Evolutionary conservation across 2,797 vertebrate genomes (phyloP).

Genomic region (Rhodeus uyekii): DNA sequence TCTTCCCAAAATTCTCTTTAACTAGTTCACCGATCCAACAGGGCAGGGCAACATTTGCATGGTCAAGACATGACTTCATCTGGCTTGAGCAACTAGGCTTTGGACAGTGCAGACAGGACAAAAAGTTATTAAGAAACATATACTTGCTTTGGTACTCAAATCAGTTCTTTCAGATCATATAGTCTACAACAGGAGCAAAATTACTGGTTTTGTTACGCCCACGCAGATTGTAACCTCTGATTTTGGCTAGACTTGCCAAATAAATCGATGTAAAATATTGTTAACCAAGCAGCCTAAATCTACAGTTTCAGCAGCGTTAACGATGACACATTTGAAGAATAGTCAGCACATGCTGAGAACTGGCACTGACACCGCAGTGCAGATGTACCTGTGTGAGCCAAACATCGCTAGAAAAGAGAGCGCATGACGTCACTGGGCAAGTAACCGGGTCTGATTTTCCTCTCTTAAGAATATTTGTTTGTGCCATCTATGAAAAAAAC

Average conservation of each 20-base stretch:
- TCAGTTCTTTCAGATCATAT: neutral
- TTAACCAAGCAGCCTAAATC: slow-evolving; percentile 6
- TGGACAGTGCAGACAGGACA: slow-evolving; percentile 21
- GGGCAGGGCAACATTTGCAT: slow-evolving; percentile 47
- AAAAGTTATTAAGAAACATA: neutral
- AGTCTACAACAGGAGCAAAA: neutral
- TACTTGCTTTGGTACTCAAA: neutral
- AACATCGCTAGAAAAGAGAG: neutral
- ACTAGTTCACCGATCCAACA: slow-evolving; percentile 3
- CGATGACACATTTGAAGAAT: slow-evolving; percentile 23
- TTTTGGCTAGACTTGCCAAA: slow-evolving; percentile 1
- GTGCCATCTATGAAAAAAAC: no score
- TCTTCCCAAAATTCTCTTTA: slow-evolving; percentile 17
- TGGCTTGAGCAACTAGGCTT: slow-evolving; percentile 5
- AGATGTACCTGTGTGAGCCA: slow-evolving; percentile 13
- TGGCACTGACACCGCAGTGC: slow-evolving; percentile 26
- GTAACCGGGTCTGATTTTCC: neutral
- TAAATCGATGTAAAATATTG: slow-evolving; percentile 19
- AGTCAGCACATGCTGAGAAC: neutral
- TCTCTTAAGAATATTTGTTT: slow-evolving; percentile 20
- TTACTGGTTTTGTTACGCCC: slow-evolving; percentile 1
- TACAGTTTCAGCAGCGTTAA: slow-evolving; percentile 10
- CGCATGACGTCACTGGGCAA: slow-evolving; percentile 12
- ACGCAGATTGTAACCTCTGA: neutral
- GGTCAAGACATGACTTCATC: slow-evolving; percentile 60